Evolutionary conservation across 35 echinoderm and acorn worm species (phyloP), one percentile per base, ranked within the genome.

Genomic region (Holothuria glaberrima): DNA sequence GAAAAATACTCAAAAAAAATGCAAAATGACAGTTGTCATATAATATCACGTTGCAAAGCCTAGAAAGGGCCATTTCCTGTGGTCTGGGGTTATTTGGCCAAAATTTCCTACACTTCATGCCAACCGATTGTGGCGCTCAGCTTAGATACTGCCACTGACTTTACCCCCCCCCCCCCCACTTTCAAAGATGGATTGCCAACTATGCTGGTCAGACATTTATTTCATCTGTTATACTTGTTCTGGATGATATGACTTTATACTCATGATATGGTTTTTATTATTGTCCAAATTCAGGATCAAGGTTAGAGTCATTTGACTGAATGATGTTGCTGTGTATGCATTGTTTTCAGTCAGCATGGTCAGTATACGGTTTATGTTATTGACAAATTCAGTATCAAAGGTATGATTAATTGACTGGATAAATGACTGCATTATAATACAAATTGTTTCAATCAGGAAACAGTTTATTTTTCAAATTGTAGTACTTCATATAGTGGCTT

Each of bases 401-500:
- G 58, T 59, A 59, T 59, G 58, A 59, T 21, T 59, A 59, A 59
- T 59, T 59, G 58, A 59, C 58, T 59, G 58, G 12, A 59, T 59
- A 59, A n/a, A 59, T 59, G 58, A 59, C 58, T 59, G 58, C 58
- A 59, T 59, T 59, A 59, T 59, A 59, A 59, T 59, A 59, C 58
- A 59, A 59, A 59, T 59, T 59, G 21, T 59, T 59, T 59, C 21
- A 59, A 59, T 59, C 58, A 59, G 58, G 58, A 59, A 59, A 59
- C 58, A 59, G 58, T 59, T 59, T 59, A 59, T 59, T 59, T 59
- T 59, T 59, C 12, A 59, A 59, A 59, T 59, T 59, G 21, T 59
- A 59, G 12, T 59, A 59, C 58, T 59, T 59, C 58, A 59, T 59
- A 59, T 59, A 21, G 58, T 13, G 58, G 58, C 58, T 12, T 59